A percentile compares a stretch with the other conserved stretches of the same genome.
Evolutionary conservation across 2,797 vertebrate genomes (phyloP).

Genomic region (Chaetodon trifasciatus): DNA sequence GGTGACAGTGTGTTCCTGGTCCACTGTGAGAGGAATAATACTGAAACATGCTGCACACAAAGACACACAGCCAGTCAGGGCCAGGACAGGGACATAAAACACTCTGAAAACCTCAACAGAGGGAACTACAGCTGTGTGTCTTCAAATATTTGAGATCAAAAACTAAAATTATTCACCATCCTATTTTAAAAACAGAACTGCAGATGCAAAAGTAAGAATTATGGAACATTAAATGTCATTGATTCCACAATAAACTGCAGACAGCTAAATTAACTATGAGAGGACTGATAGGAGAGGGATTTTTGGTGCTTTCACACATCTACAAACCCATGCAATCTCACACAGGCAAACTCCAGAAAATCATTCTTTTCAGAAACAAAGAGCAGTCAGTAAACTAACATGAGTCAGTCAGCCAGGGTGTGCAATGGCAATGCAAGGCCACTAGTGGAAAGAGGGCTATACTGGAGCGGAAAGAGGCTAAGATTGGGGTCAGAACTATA

Average conservation of each 20-base stretch:
- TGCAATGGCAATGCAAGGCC: slow-evolving; percentile 61
- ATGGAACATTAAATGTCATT: neutral
- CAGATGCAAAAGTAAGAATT: neutral
- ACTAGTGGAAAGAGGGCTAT: slow-evolving; percentile 52
- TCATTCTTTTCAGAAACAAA: slow-evolving; percentile 1
- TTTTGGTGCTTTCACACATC: neutral
- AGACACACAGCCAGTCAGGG: slow-evolving; percentile 19
- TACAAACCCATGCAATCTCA: slow-evolving; percentile 7
- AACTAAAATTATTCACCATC: neutral
- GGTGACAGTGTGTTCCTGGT: slow-evolving; percentile 50
- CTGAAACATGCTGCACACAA: neutral
- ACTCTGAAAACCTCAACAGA: neutral
- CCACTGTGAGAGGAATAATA: slow-evolving; percentile 34
- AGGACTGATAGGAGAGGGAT: neutral
- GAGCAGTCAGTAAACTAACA: slow-evolving; percentile 28
- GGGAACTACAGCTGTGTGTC: neutral
- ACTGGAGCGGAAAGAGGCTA: slow-evolving; percentile 54
- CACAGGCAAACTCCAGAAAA: neutral
- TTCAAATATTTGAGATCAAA: neutral
- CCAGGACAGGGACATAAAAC: slow-evolving; percentile 14
- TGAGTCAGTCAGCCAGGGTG: slow-evolving; percentile 43
- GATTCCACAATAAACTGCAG: neutral
- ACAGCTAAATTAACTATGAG: neutral
- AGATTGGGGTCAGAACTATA: slow-evolving; percentile 77
- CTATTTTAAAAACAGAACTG: neutral